These are phyloP conservation scores for Psophia crepitans DNA, from an alignment of 2,113 vertebrate genomes.

Conservation along the genomic window DNA sequence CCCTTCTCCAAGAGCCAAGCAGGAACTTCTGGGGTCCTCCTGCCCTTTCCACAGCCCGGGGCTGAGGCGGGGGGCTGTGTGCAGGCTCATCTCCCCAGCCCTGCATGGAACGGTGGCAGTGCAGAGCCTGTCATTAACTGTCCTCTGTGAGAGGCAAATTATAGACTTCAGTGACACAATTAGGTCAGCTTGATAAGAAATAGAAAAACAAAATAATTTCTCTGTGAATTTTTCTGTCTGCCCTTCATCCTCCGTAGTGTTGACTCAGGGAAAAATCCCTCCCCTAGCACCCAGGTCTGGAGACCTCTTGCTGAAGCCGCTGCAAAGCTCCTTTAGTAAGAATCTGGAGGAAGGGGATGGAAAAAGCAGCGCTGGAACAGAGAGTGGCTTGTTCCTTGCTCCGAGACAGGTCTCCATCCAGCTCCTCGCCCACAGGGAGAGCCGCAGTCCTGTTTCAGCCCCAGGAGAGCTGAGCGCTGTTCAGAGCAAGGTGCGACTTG, in stretches of 20 bases:
- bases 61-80: not conserved
- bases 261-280: not conserved
- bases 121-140: conserved; percentile 41
- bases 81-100: not conserved
- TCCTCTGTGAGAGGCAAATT: conserved; percentile 57
- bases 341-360: not conserved
- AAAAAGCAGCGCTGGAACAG: not conserved
- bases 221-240: not conserved
- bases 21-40: not conserved
- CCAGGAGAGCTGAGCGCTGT: not conserved
- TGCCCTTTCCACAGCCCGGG: not conserved
- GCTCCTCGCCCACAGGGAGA: not conserved
- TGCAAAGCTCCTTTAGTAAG: not conserved
- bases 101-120: not conserved
- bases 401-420: not conserved
- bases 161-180: conserved; percentile 44
- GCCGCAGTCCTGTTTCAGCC: too few relatives aligned
- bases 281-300: not conserved
- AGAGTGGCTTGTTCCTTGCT: not conserved
- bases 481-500: not conserved
- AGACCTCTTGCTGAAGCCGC: not conserved
- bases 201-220: conserved; percentile 45
- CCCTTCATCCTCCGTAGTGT: not conserved
- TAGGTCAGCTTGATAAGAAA: conserved; percentile 37
- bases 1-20: not conserved